Evolutionary conservation across 2,113 vertebrate genomes (phyloP).

Genomic region (Ciconia maguari): DNA sequence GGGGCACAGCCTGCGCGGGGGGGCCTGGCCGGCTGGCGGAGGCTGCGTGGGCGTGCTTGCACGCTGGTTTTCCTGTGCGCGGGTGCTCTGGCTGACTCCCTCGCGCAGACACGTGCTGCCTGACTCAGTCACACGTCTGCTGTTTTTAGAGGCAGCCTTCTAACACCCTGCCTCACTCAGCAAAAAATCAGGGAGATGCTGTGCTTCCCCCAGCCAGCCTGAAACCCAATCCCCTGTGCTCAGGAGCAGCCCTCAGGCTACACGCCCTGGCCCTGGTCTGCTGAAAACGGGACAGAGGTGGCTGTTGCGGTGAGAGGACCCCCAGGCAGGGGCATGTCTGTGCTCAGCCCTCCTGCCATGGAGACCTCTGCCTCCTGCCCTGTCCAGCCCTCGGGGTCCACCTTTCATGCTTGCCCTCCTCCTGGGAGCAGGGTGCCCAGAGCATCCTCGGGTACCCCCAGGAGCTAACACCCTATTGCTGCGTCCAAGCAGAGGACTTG

Average conservation of each 20-base stretch:
- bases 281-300: not conserved
- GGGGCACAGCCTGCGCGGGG: not conserved
- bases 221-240: not conserved
- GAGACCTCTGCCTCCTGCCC: not conserved
- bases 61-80: not conserved
- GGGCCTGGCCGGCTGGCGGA: not conserved
- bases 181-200: not conserved
- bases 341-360: not conserved
- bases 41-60: not conserved
- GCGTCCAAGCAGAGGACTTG: not conserved
- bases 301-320: not conserved
- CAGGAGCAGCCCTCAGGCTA: not conserved
- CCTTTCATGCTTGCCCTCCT: not conserved
- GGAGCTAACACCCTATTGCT: not conserved
- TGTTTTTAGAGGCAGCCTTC: conserved; percentile 40
- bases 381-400: not conserved
- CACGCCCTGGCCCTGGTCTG: not conserved
- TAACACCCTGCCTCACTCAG: conserved; percentile 34
- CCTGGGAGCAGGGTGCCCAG: not conserved
- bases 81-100: not conserved
- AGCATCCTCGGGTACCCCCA: not conserved
- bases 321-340: not conserved
- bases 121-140: conserved; percentile 54
- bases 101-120: conserved; percentile 10
- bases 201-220: not conserved